Conservation (phyloP, 2,113 vertebrate species). For the Balaenoptera acutorostrata region DNA sequence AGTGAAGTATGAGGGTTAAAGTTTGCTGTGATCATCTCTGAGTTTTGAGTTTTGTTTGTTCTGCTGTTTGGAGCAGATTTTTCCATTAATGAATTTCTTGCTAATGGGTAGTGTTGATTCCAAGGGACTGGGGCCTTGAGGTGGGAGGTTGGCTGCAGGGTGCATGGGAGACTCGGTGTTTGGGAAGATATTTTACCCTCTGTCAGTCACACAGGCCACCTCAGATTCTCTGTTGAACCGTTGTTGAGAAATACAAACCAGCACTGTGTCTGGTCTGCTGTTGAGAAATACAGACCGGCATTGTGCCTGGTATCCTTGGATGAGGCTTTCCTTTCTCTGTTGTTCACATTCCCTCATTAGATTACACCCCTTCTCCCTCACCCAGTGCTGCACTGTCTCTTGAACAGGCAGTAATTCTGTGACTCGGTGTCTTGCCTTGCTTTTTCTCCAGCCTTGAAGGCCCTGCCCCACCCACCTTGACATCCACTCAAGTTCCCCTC, state of each 20-base stretch:
- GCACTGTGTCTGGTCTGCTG: neutral
- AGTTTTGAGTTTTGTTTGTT: neutral
- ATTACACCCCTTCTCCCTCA: neutral
- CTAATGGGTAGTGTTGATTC: neutral
- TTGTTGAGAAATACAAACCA: neutral
- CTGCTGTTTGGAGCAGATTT: neutral
- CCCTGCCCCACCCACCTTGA: neutral
- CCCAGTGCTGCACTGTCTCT: neutral
- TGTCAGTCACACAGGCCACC: neutral
- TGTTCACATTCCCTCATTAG: neutral
- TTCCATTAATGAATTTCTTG: neutral
- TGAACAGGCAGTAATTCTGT: neutral
- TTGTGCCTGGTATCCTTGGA: neutral
- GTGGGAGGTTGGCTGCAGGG: neutral
- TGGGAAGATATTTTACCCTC: neutral
- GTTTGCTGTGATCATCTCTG: neutral
- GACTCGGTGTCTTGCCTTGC: neutral
- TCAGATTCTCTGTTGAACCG: neutral
- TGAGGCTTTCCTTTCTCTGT: neutral
- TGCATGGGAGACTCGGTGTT: neutral
- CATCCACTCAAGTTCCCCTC: fast-evolving
- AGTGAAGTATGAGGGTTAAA: too few relatives aligned
- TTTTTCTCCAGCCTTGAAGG: neutral
- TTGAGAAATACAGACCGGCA: neutral
- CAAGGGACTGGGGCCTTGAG: neutral